These are phyloP conservation scores for Leontocebus nigricollis DNA, from an alignment of 2,797 vertebrate genomes.

Conservation along the genomic window DNA sequence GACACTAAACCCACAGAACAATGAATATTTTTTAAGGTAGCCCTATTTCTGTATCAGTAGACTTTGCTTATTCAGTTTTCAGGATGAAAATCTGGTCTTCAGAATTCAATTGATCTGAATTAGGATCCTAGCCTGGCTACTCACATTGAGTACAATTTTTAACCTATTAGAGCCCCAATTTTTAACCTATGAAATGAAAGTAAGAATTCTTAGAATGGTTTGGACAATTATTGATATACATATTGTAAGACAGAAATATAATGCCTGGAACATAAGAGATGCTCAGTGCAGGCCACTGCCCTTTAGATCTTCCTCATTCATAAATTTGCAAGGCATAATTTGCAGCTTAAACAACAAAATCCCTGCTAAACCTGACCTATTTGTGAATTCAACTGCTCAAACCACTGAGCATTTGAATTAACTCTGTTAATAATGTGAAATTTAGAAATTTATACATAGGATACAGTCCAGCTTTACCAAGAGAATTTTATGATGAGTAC, in stretches of 20 bases:
- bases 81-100: neutral
- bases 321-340: neutral
- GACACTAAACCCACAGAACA: neutral
- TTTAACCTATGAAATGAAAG: neutral
- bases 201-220: neutral
- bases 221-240: neutral
- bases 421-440: neutral
- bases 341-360: neutral
- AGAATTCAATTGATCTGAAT: neutral
- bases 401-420: neutral
- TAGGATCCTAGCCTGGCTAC: neutral
- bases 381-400: constrained; percentile 17
- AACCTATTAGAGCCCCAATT: neutral
- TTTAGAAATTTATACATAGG: neutral
- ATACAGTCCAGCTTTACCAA: neutral
- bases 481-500: neutral
- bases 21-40: neutral
- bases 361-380: neutral
- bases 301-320: neutral
- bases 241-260: neutral
- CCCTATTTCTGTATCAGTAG: neutral
- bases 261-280: neutral
- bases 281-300: neutral
- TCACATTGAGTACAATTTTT: neutral
- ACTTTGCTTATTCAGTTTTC: neutral